Evolutionary conservation across 2,797 vertebrate species (phyloP).

Genomic region (Pelobates cultripes): DNA sequence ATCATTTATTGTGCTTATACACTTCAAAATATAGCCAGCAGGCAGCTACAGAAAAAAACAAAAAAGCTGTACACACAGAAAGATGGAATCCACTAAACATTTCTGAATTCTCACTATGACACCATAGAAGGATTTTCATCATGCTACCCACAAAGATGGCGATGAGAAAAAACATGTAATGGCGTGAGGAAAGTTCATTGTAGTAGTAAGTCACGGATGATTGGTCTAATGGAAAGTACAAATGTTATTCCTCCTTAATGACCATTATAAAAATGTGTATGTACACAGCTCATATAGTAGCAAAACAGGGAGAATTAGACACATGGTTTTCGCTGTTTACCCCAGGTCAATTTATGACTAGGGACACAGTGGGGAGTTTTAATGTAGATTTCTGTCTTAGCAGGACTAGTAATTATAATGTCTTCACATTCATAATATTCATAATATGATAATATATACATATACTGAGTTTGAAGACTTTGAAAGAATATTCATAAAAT

Average conservation of each 20-base stretch:
- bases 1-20: too few species aligned
- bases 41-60: too few species aligned
- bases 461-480: neutral
- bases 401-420: constrained; percentile 48
- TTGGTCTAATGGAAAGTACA: constrained; percentile 57
- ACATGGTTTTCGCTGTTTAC: constrained; percentile 34
- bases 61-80: too few species aligned
- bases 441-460: constrained; percentile 7
- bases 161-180: constrained; percentile 39
- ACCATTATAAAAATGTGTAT: constrained; percentile 55
- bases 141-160: constrained; percentile 43
- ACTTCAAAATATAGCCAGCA: too few species aligned
- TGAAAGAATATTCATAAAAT: neutral
- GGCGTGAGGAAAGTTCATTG: constrained; percentile 49
- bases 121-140: constrained; percentile 18
- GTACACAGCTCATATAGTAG: constrained; percentile 42
- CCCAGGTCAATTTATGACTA: constrained; percentile 45
- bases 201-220: constrained; percentile 53
- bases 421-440: constrained; percentile 21
- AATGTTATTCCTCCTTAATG: constrained; percentile 55
- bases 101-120: neutral
- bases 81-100: too few species aligned
- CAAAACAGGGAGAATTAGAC: constrained; percentile 41
- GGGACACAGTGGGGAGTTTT: constrained; percentile 41
- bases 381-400: constrained; percentile 48